These are phyloP conservation scores for Morpho deidamia DNA, from an alignment of 2,888 invertebrate genomes.

Conservation along the genomic window DNA sequence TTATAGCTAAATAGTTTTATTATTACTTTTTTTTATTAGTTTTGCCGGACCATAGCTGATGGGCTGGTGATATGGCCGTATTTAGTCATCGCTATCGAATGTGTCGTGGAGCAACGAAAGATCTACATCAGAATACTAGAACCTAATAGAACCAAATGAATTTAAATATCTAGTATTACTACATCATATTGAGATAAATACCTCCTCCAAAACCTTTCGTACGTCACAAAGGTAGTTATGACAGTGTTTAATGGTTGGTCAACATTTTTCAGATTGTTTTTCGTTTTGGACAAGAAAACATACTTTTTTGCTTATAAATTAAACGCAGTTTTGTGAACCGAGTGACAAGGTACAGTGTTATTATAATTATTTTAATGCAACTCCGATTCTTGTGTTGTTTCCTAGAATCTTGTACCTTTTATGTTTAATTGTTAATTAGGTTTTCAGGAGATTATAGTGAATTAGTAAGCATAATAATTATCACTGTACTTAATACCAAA, in stretches of 20 bases:
- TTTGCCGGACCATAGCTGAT: no score
- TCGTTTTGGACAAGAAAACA: conserved; percentile 26
- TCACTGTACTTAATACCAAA: no score
- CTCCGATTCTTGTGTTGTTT: background rate
- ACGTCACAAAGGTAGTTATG: conserved; percentile 22
- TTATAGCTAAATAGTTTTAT: no score
- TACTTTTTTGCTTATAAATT: conserved; percentile 14
- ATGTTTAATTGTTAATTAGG: conserved; percentile 1
- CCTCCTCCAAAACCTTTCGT: conserved; percentile 13
- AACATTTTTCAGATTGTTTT: conserved; percentile 28
- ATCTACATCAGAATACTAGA: no score
- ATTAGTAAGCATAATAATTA: background rate
- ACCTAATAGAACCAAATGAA: background rate
- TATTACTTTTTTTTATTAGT: no score
- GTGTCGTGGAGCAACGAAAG: no score
- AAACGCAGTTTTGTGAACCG: conserved; percentile 15
- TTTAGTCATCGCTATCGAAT: no score
- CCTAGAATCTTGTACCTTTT: conserved; percentile 5
- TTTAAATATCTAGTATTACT: no score
- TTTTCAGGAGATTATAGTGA: background rate
- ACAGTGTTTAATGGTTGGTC: conserved; percentile 24
- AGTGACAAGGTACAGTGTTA: background rate
- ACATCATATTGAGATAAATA: background rate
- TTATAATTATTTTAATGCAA: conserved; percentile 12
- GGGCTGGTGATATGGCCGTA: no score